Percentiles rank a stretch among this genome's conserved stretches.
Evolutionary conservation across 1,140 invertebrate genomes (phyloP).

Genomic region (Drosophila sp.): DNA sequence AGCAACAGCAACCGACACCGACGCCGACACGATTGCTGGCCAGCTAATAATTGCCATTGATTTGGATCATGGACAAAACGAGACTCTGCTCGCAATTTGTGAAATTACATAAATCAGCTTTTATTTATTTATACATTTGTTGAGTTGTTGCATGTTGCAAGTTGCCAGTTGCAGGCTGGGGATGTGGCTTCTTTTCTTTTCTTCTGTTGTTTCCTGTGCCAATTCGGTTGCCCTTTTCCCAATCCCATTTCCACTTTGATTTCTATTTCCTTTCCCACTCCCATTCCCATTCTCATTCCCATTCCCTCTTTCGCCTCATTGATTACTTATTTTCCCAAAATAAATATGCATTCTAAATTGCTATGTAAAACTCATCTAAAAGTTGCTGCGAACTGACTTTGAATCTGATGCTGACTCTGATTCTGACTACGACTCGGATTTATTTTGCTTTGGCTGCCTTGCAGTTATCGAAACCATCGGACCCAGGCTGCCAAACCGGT

Average conservation of each 20-base stretch:
- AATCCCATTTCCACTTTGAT: too few relatives aligned
- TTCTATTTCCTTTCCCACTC: constrained; percentile 22
- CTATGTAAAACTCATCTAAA: constrained; percentile 65
- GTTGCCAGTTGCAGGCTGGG: background rate
- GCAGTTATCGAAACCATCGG: constrained; percentile 69
- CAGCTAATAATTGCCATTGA: constrained; percentile 77
- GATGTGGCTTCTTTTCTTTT: background rate
- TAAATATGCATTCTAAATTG: constrained; percentile 82
- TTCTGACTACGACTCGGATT: constrained; percentile 1
- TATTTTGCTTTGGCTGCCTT: constrained; percentile 7
- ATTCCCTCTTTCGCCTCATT: constrained; percentile 39
- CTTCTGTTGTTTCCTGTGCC: constrained; percentile 49
- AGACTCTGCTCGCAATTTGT: constrained; percentile 67
- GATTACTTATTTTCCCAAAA: constrained; percentile 82
- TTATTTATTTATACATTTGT: constrained; percentile 79
- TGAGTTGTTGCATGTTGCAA: constrained; percentile 37
- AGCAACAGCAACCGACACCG: background rate
- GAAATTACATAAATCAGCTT: constrained; percentile 82
- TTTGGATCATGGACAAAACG: constrained; percentile 59
- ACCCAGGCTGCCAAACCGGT: constrained; percentile 23
- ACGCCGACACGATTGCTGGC: constrained; percentile 66
- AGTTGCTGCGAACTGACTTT: constrained; percentile 12
- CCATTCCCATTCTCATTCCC: background rate
- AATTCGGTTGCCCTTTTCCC: constrained; percentile 34
- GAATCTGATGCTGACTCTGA: constrained; percentile 8